Evolutionary conservation across 2,888 invertebrate species (phyloP).

Genomic region (Litoditis marina): DNA sequence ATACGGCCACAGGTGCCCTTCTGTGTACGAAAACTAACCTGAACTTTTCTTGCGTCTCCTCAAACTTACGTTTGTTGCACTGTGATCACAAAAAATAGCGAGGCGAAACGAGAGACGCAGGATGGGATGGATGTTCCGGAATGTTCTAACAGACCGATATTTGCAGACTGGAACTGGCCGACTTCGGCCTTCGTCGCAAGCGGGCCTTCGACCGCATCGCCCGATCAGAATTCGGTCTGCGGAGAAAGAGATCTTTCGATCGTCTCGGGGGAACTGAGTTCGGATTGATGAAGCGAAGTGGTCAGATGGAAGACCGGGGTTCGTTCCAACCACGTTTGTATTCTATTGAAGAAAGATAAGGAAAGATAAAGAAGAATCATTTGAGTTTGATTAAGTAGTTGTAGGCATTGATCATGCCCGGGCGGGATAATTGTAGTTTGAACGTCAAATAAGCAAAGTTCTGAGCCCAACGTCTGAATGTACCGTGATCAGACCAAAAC

Average conservation of each 20-base stretch:
- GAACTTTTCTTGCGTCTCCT: no score
- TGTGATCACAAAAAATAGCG: neutral
- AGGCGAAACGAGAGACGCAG: neutral
- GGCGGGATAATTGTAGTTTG: no score
- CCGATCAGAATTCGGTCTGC: slow-evolving; percentile 34
- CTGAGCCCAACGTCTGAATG: no score
- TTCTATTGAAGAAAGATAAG: no score
- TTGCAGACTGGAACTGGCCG: slow-evolving; percentile 27
- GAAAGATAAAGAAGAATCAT: no score
- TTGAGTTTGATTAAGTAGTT: no score
- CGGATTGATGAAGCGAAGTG: slow-evolving; percentile 30
- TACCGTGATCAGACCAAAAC: no score
- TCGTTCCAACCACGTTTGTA: no score
- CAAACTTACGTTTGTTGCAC: neutral
- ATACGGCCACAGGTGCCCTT: neutral
- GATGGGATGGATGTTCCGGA: neutral
- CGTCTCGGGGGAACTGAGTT: slow-evolving; percentile 34
- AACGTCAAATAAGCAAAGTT: no score
- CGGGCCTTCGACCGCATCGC: slow-evolving; percentile 38
- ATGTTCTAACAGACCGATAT: neutral
- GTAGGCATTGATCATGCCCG: no score
- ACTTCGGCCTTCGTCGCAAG: slow-evolving; percentile 34
- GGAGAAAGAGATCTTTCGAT: slow-evolving; percentile 37
- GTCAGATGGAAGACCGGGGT: slow-evolving; percentile 6
- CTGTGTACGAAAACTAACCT: no score